Conservation (phyloP, 2,797 vertebrate genomes). For the Halcyon chelicuti region DNA sequence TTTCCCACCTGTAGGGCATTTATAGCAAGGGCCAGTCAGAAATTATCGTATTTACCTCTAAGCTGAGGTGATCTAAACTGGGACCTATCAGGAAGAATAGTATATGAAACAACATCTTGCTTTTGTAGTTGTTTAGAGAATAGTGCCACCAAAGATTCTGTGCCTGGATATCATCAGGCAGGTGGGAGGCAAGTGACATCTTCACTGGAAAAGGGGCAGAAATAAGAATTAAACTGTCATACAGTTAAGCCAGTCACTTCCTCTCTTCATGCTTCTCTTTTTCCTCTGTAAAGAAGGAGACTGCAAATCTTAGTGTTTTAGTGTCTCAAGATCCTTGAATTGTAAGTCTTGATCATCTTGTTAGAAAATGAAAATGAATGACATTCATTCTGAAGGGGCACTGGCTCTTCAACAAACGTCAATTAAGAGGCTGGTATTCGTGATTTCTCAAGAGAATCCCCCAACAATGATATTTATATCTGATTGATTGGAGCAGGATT, state of each 20-base stretch:
- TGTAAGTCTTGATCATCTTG: not conserved
- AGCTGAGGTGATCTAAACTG: not conserved
- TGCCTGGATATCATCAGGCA: not conserved
- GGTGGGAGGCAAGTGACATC: not conserved
- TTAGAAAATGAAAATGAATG: not conserved
- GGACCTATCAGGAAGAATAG: not conserved
- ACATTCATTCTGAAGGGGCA: not conserved
- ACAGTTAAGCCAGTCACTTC: not conserved
- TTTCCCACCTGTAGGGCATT: fast-evolving
- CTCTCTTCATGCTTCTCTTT: not conserved
- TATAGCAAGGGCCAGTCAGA: not conserved
- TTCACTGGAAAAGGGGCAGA: not conserved
- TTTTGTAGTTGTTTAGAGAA: not conserved
- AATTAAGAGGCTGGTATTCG: not conserved
- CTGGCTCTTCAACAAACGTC: not conserved
- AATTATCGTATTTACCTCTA: not conserved
- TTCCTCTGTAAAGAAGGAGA: not conserved
- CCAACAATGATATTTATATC: not conserved
- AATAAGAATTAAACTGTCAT: not conserved
- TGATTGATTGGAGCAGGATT: not conserved
- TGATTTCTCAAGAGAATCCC: not conserved
- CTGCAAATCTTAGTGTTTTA: not conserved
- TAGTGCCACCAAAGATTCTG: not conserved
- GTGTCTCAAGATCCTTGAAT: not conserved
- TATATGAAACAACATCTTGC: not conserved